Evolutionary conservation across 2,797 vertebrate species (phyloP), one percentile per base, ranked within the genome.

Genomic region (Sebastes reedi): DNA sequence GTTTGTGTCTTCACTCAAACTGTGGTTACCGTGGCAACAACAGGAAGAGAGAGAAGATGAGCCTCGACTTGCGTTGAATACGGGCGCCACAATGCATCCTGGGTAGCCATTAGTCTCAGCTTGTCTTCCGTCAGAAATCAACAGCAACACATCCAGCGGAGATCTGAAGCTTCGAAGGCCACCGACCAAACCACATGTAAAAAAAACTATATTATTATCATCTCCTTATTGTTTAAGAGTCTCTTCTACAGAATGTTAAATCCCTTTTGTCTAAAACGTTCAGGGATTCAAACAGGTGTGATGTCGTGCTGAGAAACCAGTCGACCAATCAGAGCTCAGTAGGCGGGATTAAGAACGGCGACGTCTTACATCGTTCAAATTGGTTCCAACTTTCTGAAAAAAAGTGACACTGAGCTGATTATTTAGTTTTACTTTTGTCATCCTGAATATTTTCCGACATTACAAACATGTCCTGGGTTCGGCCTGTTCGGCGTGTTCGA

Each of bases 21-120:
- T 42, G 69, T 46, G 59, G 89, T 85, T 77, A 62, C 89, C 72
- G 7, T 84, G 82, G 84, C 72, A 86, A 89, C 83, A 58, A 5
- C 66, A 72, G 80, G 71, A 34, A 76, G 32, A 32, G 30, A 32
- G 20, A 16, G 16, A 61, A 61, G 80, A 86, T 65, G 67, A 85
- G 84, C 72, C 69, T 62, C 34, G 42, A 72, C 82, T 61, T 85
- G 82, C 68, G 54, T 22, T 11, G 67, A 3, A 9, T 70, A n/a
- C 14, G 14, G 20, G 65, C 50, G 61, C 52, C 46, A 29, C 81
- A 75, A 32, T 79, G 84, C 86, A 88, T 87, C 73, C 73, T 85
- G 85, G 87, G 81, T 81, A 84, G 39, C 68, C 61, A 81, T 84
- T 84, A 84, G 75, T 71, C 65, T 73, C 64, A 36, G 73, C 77